A percentile compares a stretch with the other conserved stretches of the same genome.
These are phyloP conservation scores for Octodonta nipae DNA, from an alignment of 2,888 invertebrate species.

Conservation along the genomic window DNA sequence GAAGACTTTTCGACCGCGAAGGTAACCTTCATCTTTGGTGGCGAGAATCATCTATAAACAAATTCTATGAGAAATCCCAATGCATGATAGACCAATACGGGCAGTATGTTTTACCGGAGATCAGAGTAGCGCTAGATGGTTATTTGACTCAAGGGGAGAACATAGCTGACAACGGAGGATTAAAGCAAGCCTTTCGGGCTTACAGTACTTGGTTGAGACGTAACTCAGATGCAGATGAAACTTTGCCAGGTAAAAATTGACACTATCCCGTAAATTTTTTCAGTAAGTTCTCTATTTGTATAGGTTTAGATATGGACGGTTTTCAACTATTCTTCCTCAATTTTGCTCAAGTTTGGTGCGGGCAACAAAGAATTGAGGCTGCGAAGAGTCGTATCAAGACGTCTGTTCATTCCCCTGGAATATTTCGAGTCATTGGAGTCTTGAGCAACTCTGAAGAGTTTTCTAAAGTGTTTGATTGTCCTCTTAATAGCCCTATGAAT, in stretches of 20 bases:
- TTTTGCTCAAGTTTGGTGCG: constrained; percentile 77
- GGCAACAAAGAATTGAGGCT: constrained; percentile 68
- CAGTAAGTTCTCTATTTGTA: too few relatives aligned
- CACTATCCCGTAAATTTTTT: too few relatives aligned
- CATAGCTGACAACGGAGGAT: constrained; percentile 91
- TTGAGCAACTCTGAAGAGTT: constrained; percentile 63
- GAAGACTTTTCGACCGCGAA: constrained; percentile 80
- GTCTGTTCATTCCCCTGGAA: constrained; percentile 72
- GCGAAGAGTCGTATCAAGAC: constrained; percentile 66
- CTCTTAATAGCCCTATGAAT: constrained; percentile 65
- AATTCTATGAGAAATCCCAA: constrained; percentile 61
- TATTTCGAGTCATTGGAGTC: constrained; percentile 38
- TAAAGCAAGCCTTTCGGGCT: constrained; percentile 74
- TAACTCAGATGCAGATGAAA: constrained; percentile 48
- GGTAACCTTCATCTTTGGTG: constrained; percentile 86
- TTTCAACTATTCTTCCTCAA: constrained; percentile 81
- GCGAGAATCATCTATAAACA: constrained; percentile 58
- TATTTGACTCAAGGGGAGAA: constrained; percentile 79
- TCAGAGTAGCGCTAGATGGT: constrained; percentile 62
- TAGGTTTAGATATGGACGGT: constrained; percentile 52
- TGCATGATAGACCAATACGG: constrained; percentile 80
- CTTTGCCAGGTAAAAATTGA: constrained; percentile 46
- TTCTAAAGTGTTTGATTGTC: constrained; percentile 57
- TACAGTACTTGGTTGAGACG: constrained; percentile 61
- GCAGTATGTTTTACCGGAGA: constrained; percentile 67